Evolutionary conservation across 2,888 invertebrate species (phyloP), one percentile per base, ranked within the genome.

Genomic region (Scaptomyza flava): DNA sequence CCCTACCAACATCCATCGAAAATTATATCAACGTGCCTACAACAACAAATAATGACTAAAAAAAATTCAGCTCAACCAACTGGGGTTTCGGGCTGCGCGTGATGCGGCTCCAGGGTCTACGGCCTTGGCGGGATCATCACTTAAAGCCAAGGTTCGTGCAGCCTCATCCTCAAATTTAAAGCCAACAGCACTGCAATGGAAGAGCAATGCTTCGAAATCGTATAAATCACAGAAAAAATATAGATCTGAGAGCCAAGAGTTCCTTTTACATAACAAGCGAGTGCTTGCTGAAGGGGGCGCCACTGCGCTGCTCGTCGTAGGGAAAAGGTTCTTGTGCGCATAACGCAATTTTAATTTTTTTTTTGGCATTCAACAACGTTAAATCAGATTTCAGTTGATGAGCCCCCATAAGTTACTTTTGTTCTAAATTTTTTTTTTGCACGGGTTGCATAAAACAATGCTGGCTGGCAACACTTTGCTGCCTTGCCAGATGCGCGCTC

Each of bases 1-100:
- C 46, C 53, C 33, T 30, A 17, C 20, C 51, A 30, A 48, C 50
- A 53, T 36, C 59, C 45, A 71, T 45, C 34, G 45, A 57, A 52
- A 47, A 63, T 56, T 50, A 51, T 58, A 77, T 38, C 66, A 68
- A 66, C 62, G 64, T 56, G 51, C 58, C 56, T 66, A 57, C 63
- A 62, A 57, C 68, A 81, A 75, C 65, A 72, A 72, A 84, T 87
- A 81, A 82, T 76, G 85, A 17, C 87, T 87, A 82, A 82, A 63
- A 58, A 58, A 47, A 27, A 27, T 69, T 60, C 85, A 82, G 82
- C 64, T 82, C 17, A 81, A 73, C 66, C 87, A 82, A 85, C 67
- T 87, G 79, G 87, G 82, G 56, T 63, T 87, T 47, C 72, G 58
- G 45, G 72, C 65, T 69, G 72, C 84, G 71, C 84, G 78, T 78